Base-by-base conservation (phyloP, 2,888 invertebrate species). In the Lasioglossum marginatum region DNA sequence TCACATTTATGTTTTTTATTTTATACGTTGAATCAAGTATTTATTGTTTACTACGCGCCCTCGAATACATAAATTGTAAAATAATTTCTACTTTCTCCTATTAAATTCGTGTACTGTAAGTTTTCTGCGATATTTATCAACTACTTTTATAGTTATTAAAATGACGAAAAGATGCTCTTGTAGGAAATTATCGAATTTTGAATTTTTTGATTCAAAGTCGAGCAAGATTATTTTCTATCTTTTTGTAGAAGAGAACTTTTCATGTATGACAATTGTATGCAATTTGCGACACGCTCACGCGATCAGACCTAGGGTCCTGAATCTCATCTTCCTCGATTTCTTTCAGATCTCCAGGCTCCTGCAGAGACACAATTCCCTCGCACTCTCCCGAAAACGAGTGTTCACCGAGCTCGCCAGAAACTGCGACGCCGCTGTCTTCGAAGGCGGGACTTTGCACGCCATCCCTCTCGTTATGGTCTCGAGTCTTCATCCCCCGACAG, bases 391-490 rank as follows among this genome's bases (percentile, higher is more conserved):
- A 93, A 76, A 91, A 93, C 19, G 92, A 93, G 73, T 91, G 90
- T 79, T 94, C 94, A 31, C 93, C 93, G 43, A 93, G 89, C 95
- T 94, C 94, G 72, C 93, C 94, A 84, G 93, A 94, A 89, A 92
- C 92, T 37, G 93, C 94, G 27, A 94, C 90, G 27, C 94, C 94
- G 85, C 94, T 94, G 79, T 94, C 94, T 81, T 94, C 94, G 81
- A 88, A 93, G 88, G 70, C 82, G 72, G 90, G 90, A 84, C 89
- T 89, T 66, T 87, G 90, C 66, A 90, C 76, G 79, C 77, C 82
- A 77, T 86, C 79, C 73, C 79, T 78, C 60, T n/a, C 86, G 72
- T 82, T 87, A 14, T 37, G 40, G 43, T 83, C 85, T 63, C 81
- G 71, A 45, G 63, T 71, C 87, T 88, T 91, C 91, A 91, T 91